Percentiles rank a stretch among this genome's conserved stretches.
These are phyloP conservation scores for Lordiphosa collinella DNA, from an alignment of 1,140 invertebrate species.

Conservation along the genomic window DNA sequence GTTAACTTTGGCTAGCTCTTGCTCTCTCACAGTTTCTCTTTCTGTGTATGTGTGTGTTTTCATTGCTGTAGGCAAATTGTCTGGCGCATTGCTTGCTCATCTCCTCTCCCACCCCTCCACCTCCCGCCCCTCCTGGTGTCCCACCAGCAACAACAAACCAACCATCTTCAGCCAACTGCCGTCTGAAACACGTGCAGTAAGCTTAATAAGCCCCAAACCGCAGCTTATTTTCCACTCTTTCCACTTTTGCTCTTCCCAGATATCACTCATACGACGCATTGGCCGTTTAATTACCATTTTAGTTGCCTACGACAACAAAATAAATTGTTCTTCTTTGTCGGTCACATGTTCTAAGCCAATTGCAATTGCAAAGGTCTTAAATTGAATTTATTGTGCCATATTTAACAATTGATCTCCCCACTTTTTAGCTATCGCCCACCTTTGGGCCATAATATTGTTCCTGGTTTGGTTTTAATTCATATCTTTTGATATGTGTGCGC, in stretches of 20 bases:
- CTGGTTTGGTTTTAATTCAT: not conserved
- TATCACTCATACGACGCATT: slow-evolving; percentile 27
- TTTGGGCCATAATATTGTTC: slow-evolving; percentile 3
- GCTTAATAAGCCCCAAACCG: slow-evolving; percentile 14
- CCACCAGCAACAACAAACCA: not conserved
- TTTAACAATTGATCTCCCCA: no score
- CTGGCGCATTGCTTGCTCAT: slow-evolving; percentile 27
- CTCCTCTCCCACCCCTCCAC: not conserved
- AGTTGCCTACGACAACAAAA: slow-evolving; percentile 64
- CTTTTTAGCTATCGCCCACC: not conserved
- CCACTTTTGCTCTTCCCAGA: not conserved
- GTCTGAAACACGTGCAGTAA: slow-evolving; percentile 53
- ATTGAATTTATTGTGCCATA: no score
- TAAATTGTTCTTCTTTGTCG: slow-evolving; percentile 19
- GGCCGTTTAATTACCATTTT: slow-evolving; percentile 43
- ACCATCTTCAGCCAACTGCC: slow-evolving; percentile 8
- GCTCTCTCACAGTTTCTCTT: slow-evolving; percentile 5
- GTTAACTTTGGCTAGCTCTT: not conserved
- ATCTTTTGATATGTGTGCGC: not conserved
- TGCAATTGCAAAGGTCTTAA: no score
- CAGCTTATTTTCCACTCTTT: not conserved
- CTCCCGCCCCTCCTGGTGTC: not conserved
- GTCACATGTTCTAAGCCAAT: not conserved
- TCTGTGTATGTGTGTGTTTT: not conserved
- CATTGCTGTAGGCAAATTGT: slow-evolving; percentile 51